Evolutionary conservation across 1,140 invertebrate species (phyloP), one percentile per base, ranked within the genome.

Genomic region (Neuroterus valhalla): DNA sequence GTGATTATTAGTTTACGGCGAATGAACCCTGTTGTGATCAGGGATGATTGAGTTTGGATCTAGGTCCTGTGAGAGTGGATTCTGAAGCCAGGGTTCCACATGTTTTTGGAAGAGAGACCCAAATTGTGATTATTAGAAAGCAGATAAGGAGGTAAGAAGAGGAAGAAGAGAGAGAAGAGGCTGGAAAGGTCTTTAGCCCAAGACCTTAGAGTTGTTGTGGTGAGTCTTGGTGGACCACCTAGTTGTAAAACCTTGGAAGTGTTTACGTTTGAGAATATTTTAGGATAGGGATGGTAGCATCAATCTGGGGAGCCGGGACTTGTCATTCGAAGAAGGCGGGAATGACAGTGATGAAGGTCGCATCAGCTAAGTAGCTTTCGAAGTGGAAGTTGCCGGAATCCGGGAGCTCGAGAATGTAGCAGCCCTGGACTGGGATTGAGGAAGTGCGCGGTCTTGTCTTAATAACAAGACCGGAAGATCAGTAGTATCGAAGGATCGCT

Each of bases 401-500:
- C 14, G 21, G 5, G 46, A 48, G 46, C 46, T 23, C 26, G 52
- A 26, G 52, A 55, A 55, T 55, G 52, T 55, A 55, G 52, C 52
- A 26, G 26, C 26, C 26, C 52, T 26, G 52, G 10, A 26, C 11
- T 14, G 23, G 31, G 6, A 38, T 38, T 21, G 50, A 11, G 50
- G 6, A 4, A 26, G 23, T 26, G 23, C 26, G 15, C 17, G 46
- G 46, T 48, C 46, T 48, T 19, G 46, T 48, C 46, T 17, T 48
- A 48, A 48, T 48, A 48, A 48, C 46, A 17, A 19, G 46, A 3
- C 19, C 19, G 50, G 19, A n/a, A 26, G 12, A 19, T 12, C 50
- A 52, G 6, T 6, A 19, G 11, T 21, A 50, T 8, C n/a, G 17
- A 17, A 80, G 48, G 71, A 78, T 79, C 68, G 72, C 21, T 31